Conservation (phyloP, 2,888 invertebrate genomes). For the Macaria notata region DNA sequence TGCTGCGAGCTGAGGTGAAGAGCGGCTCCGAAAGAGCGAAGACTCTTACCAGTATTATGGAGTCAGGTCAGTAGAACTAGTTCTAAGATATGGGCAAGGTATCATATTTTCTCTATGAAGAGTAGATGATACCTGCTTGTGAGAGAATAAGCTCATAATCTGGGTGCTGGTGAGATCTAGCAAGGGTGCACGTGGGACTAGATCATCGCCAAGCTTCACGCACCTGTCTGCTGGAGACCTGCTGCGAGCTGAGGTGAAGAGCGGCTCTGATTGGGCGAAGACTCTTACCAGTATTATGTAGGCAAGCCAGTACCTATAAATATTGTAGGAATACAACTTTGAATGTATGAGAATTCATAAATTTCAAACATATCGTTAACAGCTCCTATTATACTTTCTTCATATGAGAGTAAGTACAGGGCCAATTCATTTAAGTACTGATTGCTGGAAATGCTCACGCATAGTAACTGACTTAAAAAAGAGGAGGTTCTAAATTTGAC, state of each 20-base stretch:
- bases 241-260: conserved; percentile 92
- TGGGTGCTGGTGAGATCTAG: conserved; percentile 91
- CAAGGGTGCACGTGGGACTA: conserved; percentile 97
- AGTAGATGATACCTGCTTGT: too few relatives aligned
- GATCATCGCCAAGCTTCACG: conserved; percentile 94
- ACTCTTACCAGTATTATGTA: conserved; percentile 94
- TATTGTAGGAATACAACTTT: too few relatives aligned
- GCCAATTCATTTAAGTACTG: too few relatives aligned
- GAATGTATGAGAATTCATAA: too few relatives aligned
- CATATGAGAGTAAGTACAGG: too few relatives aligned
- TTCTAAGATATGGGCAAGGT: too few relatives aligned
- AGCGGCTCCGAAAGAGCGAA: conserved; percentile 94
- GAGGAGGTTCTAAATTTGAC: too few relatives aligned
- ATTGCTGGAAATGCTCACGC: too few relatives aligned
- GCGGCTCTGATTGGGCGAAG: conserved; percentile 93
- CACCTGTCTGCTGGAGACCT: conserved; percentile 98
- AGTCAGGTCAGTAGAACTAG: conserved; percentile 80
- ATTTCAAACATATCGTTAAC: too few relatives aligned
- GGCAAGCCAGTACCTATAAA: conserved; percentile 85
- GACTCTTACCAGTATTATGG: conserved; percentile 92
- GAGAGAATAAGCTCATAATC: conserved; percentile 87
- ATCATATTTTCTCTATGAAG: too few relatives aligned
- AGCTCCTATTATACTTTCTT: too few relatives aligned
- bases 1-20: conserved; percentile 93
- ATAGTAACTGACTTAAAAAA: too few relatives aligned